Conservation (phyloP, 2,888 invertebrate species). For the Synergus gifuensis region DNA sequence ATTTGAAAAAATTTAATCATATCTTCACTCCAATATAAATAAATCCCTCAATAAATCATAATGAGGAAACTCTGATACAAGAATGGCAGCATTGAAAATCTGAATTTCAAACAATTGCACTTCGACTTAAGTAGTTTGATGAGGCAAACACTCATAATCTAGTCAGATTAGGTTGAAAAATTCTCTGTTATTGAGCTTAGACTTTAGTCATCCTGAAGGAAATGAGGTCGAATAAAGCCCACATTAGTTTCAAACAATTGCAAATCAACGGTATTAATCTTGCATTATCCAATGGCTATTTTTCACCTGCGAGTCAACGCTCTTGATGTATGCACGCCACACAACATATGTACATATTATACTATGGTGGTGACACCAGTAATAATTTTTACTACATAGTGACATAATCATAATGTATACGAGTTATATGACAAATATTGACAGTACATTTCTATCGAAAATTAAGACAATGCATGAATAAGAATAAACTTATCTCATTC, state of each 20-base stretch:
- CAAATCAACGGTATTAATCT: not conserved
- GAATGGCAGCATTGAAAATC: not conserved
- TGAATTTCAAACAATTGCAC: slow-evolving; percentile 3
- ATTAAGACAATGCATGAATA: slow-evolving; percentile 1
- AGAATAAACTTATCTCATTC: not conserved
- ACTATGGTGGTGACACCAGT: not conserved
- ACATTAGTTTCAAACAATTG: slow-evolving; percentile 3
- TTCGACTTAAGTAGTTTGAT: not conserved
- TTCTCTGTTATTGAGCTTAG: not conserved
- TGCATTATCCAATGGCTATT: not conserved
- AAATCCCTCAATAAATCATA: not conserved
- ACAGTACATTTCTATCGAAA: not conserved
- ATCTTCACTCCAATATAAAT: not conserved
- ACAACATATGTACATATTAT: not conserved
- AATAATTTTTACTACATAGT: not conserved
- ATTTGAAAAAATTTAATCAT: not conserved
- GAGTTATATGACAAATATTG: no score
- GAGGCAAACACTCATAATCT: slow-evolving; percentile 10
- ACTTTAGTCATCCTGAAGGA: slow-evolving; percentile 20
- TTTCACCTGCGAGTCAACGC: slow-evolving; percentile 10
- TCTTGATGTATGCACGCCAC: not conserved
- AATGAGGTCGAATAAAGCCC: slow-evolving; percentile 15
- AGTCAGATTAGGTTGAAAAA: slow-evolving; percentile 7
- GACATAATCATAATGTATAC: not conserved
- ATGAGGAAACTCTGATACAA: not conserved